Percentiles rank a stretch among this genome's conserved stretches.
Evolutionary conservation across 1,140 invertebrate genomes (phyloP).

Genomic region (Chrysopa pallens): DNA sequence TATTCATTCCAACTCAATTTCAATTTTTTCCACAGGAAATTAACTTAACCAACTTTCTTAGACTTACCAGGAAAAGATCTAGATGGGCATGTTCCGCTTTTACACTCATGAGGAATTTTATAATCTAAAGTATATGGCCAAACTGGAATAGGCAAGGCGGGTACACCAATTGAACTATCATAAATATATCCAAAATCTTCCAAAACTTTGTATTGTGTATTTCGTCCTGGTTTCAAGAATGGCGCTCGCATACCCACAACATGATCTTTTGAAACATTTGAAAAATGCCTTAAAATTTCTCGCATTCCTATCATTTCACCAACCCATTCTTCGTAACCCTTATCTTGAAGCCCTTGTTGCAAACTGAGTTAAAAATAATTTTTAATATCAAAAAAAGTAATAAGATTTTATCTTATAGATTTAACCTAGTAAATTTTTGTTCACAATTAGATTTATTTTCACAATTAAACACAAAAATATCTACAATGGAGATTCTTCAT

Average conservation of each 20-base stretch:
- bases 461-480: too few species aligned
- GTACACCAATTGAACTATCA: slow-evolving; percentile 76
- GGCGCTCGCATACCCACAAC: slow-evolving; percentile 79
- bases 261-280: slow-evolving; percentile 63
- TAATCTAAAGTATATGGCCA: slow-evolving; percentile 91
- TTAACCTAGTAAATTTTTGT: too few species aligned
- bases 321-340: slow-evolving; percentile 80
- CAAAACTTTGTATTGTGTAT: slow-evolving; percentile 78
- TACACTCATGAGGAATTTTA: slow-evolving; percentile 81
- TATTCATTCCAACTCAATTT: too few species aligned
- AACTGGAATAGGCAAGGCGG: slow-evolving; percentile 62
- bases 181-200: slow-evolving; percentile 86
- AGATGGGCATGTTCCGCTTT: slow-evolving; percentile 77
- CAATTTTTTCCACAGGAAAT: background rate
- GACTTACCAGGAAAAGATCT: slow-evolving; percentile 67
- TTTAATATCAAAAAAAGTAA: slow-evolving; percentile 1
- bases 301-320: slow-evolving; percentile 89
- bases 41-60: slow-evolving; percentile 5
- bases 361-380: slow-evolving; percentile 13
- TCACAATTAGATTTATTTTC: too few species aligned
- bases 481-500: too few species aligned
- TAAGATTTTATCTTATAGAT: too few species aligned
- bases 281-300: slow-evolving; percentile 65
- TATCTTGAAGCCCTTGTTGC: slow-evolving; percentile 68
- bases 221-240: slow-evolving; percentile 75